phyloP scores from a whole-genome alignment of 2,888 invertebrate genomes.

The Dermolepida albohirtum region DNA sequence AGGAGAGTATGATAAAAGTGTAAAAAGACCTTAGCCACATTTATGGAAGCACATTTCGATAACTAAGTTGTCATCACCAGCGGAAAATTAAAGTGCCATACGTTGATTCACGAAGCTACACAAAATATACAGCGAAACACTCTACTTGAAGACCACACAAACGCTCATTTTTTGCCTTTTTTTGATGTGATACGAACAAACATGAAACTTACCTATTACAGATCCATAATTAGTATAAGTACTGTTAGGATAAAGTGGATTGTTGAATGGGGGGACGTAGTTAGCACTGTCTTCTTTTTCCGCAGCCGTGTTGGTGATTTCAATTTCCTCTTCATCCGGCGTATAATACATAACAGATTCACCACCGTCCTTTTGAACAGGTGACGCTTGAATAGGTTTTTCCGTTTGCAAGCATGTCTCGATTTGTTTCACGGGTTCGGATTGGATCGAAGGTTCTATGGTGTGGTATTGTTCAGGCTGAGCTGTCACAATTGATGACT shows the following conservation, averaged over 20 bases:
- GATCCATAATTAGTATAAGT: conserved; percentile 61
- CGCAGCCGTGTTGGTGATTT: conserved; percentile 38
- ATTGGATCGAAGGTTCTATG: conserved; percentile 31
- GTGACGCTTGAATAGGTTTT: conserved; percentile 3
- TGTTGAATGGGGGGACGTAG: conserved; percentile 65
- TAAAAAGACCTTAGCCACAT: too few species aligned
- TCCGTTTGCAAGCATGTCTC: conserved; percentile 15
- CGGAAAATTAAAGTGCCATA: too few species aligned
- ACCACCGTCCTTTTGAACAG: conserved; percentile 11
- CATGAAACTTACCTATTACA: conserved; percentile 57
- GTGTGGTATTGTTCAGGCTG: conserved; percentile 41
- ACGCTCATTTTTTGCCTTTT: too few species aligned
- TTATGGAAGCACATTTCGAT: too few species aligned
- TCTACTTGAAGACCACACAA: too few species aligned
- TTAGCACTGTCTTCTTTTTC: conserved; percentile 56
- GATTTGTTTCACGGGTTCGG: conserved; percentile 33
- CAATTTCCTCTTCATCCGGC: conserved; percentile 60
- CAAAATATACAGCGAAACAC: too few species aligned
- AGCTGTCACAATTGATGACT: conserved; percentile 14
- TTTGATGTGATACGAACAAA: not conserved
- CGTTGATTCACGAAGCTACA: too few species aligned
- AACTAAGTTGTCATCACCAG: too few species aligned
- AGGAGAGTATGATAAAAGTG: too few species aligned
- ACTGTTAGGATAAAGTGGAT: conserved; percentile 64
- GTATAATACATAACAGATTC: conserved; percentile 60